phyloP scores from a whole-genome alignment of 2,113 vertebrate species.

The Labeo catla region DNA sequence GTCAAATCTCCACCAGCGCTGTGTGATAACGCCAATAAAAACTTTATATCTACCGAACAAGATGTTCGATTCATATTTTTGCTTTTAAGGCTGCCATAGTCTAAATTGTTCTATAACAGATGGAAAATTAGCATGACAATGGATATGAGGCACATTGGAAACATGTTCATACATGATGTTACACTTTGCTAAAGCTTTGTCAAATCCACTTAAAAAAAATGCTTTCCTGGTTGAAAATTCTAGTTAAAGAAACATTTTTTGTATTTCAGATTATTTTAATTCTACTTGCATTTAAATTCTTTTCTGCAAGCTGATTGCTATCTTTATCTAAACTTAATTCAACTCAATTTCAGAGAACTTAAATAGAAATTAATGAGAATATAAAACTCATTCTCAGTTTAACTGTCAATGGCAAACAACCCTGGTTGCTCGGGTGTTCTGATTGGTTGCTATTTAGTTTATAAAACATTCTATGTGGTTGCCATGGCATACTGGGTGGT shows the following conservation, averaged over 20 bases:
- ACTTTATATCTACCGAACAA: neutral
- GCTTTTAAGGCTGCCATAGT: too few relatives aligned
- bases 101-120: neutral
- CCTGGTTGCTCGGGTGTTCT: neutral
- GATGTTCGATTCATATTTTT: neutral
- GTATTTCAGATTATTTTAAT: neutral
- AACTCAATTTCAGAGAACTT: neutral
- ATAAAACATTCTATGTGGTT: too few relatives aligned
- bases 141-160: neutral
- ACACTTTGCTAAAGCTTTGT: neutral
- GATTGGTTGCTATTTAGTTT: too few relatives aligned
- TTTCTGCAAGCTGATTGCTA: neutral
- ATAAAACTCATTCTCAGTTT: neutral
- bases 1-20: neutral
- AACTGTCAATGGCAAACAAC: neutral
- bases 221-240: too few relatives aligned
- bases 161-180: neutral
- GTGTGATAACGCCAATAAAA: neutral
- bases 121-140: neutral
- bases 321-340: too few relatives aligned
- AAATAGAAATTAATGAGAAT: neutral
- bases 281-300: neutral
- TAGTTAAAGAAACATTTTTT: neutral
- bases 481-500: too few relatives aligned
- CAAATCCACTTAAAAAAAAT: too few relatives aligned